These are phyloP conservation scores for Isotomurus palustris DNA, from an alignment of 2,888 invertebrate species.

Conservation along the genomic window DNA sequence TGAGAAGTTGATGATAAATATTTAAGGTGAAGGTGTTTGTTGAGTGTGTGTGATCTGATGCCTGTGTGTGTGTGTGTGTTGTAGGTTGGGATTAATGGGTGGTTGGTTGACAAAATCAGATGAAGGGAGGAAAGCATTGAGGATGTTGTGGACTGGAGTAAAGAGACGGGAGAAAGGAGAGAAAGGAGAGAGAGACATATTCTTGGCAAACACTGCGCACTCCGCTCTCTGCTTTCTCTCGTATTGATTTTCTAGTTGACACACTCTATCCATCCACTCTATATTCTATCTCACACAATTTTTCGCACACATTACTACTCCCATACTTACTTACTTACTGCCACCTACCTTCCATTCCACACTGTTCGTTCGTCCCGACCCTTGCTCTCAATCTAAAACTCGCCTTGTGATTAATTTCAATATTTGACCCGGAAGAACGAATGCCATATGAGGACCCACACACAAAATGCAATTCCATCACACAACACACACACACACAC, in stretches of 20 bases:
- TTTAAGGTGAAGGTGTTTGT: too few species aligned
- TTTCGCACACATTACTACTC: constrained; percentile 15
- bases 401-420: too few species aligned
- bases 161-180: neutral
- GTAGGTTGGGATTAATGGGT: neutral
- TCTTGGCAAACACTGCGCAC: constrained; percentile 45
- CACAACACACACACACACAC: too few species aligned
- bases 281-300: constrained; percentile 6
- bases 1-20: too few species aligned
- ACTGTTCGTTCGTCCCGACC: too few species aligned
- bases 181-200: constrained; percentile 25
- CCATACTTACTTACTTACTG: neutral
- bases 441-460: too few species aligned
- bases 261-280: constrained; percentile 11
- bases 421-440: too few species aligned
- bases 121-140: neutral
- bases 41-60: too few species aligned
- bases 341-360: constrained; percentile 11
- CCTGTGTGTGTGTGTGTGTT: too few species aligned
- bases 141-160: neutral
- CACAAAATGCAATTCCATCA: too few species aligned
- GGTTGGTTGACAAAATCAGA: neutral
- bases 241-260: constrained; percentile 46
- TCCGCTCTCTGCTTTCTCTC: constrained; percentile 44
- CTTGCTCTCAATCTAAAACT: too few species aligned